A percentile compares a stretch with the other conserved stretches of the same genome.
Conservation (phyloP, 2,113 vertebrate genomes). For the Chunga burmeisteri region DNA sequence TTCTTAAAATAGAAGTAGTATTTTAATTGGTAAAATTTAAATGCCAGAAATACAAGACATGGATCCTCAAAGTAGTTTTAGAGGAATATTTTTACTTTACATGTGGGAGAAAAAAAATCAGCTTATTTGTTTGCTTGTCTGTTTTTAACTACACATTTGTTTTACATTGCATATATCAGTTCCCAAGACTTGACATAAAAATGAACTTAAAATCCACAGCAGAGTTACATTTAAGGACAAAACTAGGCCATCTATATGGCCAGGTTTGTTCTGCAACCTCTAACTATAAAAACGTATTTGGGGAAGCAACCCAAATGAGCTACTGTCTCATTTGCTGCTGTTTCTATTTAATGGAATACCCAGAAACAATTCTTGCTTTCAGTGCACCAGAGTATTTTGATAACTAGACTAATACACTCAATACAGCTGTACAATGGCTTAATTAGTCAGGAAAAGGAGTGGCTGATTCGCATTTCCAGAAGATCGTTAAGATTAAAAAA, state of each 20-base stretch:
- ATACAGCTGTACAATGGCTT: background rate
- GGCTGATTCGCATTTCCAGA: conserved; percentile 8
- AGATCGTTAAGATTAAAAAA: conserved; percentile 9
- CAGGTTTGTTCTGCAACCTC: background rate
- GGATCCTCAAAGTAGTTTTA: background rate
- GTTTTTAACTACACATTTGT: background rate
- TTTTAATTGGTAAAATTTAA: background rate
- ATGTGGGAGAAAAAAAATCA: background rate
- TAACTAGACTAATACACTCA: background rate
- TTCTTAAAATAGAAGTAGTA: background rate
- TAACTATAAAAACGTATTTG: background rate
- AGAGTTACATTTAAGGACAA: background rate
- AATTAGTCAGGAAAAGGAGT: conserved; percentile 48
- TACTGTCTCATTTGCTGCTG: background rate
- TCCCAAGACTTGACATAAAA: background rate
- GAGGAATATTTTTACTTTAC: background rate
- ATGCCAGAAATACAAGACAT: background rate
- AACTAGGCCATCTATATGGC: background rate
- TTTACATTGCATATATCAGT: background rate
- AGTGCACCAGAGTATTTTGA: background rate
- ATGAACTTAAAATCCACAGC: background rate
- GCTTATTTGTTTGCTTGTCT: background rate
- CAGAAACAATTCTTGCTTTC: background rate
- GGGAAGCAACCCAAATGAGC: background rate
- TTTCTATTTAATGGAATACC: background rate